Evolutionary conservation across 1,140 invertebrate genomes (phyloP).

Genomic region (Drosophila kikkawai): DNA sequence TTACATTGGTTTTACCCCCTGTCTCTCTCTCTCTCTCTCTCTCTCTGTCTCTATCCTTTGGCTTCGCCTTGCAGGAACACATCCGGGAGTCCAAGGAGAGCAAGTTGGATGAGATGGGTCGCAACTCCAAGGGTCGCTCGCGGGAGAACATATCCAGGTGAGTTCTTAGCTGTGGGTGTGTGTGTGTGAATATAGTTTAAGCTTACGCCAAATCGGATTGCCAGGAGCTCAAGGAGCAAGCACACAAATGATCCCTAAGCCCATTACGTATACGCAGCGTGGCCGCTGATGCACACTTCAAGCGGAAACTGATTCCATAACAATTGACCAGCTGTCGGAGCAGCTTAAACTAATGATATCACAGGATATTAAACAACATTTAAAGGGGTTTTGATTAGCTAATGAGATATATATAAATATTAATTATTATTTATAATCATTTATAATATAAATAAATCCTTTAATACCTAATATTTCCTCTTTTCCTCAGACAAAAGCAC

Average conservation of each 20-base stretch:
- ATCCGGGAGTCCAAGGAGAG: conserved; percentile 92
- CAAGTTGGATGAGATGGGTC: conserved; percentile 89
- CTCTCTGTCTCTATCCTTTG: conserved; percentile 24
- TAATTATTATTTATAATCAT: too few species aligned
- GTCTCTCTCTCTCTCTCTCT: neutral
- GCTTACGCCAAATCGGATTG: neutral
- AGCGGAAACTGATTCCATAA: too few species aligned
- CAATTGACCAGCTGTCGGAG: neutral
- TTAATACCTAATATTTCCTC: neutral
- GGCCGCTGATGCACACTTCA: neutral
- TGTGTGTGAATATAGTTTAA: neutral
- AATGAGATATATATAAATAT: neutral
- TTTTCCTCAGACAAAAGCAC: conserved; percentile 70
- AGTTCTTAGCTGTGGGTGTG: conserved; percentile 13
- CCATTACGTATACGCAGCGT: conserved; percentile 30
- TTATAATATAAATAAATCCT: too few species aligned
- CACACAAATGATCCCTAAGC: neutral
- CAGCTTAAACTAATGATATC: too few species aligned
- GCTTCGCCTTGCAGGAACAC: conserved; percentile 88
- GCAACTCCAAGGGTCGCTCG: conserved; percentile 84
- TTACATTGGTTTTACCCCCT: conserved; percentile 26
- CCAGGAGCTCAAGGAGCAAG: neutral
- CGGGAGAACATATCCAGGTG: conserved; percentile 84
- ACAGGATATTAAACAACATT: neutral
- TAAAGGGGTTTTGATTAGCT: neutral